Conservation (phyloP, 2,888 invertebrate species). For the Cantharis nigra region DNA sequence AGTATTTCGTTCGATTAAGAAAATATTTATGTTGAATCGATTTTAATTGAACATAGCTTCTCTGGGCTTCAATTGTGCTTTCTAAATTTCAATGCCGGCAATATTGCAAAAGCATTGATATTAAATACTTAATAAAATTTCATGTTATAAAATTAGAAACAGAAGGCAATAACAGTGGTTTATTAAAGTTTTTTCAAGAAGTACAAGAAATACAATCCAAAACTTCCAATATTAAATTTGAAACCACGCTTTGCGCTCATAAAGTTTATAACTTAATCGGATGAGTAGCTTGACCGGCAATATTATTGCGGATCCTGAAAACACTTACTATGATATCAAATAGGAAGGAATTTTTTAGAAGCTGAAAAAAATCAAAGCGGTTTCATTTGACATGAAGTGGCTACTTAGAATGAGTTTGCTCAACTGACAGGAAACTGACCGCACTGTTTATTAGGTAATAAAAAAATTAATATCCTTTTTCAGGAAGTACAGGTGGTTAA, state of each 20-base stretch:
- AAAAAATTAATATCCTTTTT: neutral
- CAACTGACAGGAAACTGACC: neutral
- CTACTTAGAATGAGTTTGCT: neutral
- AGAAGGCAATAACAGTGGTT: neutral
- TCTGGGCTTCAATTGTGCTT: too few relatives aligned
- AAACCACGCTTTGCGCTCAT: neutral
- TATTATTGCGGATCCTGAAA: neutral
- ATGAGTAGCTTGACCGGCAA: neutral
- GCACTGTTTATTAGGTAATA: neutral
- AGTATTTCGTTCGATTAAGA: too few relatives aligned
- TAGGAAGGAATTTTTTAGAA: neutral
- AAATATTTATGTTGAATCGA: too few relatives aligned
- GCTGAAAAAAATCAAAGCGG: neutral
- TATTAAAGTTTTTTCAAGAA: neutral
- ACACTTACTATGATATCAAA: neutral
- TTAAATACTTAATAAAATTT: too few relatives aligned
- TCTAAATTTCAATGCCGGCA: too few relatives aligned
- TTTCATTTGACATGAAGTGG: neutral
- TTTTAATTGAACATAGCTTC: too few relatives aligned
- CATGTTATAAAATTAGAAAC: neutral
- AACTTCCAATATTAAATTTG: neutral
- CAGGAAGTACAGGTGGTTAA: neutral
- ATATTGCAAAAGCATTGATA: too few relatives aligned
- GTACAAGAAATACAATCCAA: neutral
- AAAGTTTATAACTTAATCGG: neutral